Evolutionary conservation across 2,113 vertebrate genomes (phyloP), one percentile per base, ranked within the genome.

Genomic region (Hippocampus mohnikei): DNA sequence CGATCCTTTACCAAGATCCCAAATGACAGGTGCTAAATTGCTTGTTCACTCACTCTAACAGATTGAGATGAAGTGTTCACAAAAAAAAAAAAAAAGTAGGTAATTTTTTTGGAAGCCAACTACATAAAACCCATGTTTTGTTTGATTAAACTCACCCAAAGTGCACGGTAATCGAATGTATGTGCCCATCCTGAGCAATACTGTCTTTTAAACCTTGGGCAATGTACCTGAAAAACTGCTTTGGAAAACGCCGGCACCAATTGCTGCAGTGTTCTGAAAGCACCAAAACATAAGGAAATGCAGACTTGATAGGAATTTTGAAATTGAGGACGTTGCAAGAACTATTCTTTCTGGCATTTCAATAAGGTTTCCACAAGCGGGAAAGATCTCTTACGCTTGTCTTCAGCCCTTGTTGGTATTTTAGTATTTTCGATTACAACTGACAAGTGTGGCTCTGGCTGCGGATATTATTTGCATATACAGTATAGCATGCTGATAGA

Each of bases 401-500:
- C 71, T 74, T 23, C 5, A 46, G 66, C 78, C 9, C 29, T 77
- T 70, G 69, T 81, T 73, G 48, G 27, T 12, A 33, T 84, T 86
- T 78, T 56, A n/a, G 41, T 60, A 73, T 79, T 74, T 75, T 84
- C 13, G 41, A 37, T 37, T 37, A 37, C 5, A 37, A 37, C 33
- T 68, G 12, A 33, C 15, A 59, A 85, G 72, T 80, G 67, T 73
- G 71, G 85, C 67, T 75, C 80, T 71, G 81, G 86, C 76, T 88
- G 64, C 66, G 69, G 77, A 84, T 75, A 74, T 81, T 78, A 67
- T 78, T 78, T 75, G 74, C 68, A 68, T 50, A 75, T 33, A 68
- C 78, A 8, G 67, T 52, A 25, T 42, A 58, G 82, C 77, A 63
- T 69, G 72, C 48, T 69, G 27, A 18, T 64, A 77, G 79, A 90